Conservation (phyloP, 2,888 invertebrate species). For the Ariolimax columbianus region DNA sequence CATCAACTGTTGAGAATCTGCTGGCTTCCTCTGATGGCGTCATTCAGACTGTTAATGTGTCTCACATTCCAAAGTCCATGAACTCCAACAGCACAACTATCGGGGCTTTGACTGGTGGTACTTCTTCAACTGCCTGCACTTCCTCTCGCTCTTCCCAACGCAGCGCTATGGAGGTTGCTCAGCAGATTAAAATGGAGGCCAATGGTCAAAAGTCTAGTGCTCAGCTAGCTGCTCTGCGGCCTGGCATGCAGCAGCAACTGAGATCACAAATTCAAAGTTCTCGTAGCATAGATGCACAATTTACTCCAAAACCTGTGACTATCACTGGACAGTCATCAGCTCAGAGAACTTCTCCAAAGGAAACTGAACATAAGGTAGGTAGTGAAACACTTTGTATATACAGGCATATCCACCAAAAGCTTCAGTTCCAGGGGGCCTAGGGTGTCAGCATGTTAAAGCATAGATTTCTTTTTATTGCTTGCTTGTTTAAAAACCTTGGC, state of each 20-base stretch:
- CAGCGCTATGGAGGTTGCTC: constrained; percentile 52
- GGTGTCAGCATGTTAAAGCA: too few species aligned
- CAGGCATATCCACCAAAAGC: too few species aligned
- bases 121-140: constrained; percentile 1
- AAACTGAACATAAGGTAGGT: constrained; percentile 38
- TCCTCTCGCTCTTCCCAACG: constrained; percentile 38
- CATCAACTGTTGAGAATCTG: constrained; percentile 40
- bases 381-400: too few species aligned
- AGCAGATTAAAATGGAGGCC: constrained; percentile 52
- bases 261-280: constrained; percentile 48
- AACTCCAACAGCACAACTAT: constrained; percentile 23
- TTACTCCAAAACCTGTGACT: constrained; percentile 17
- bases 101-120: constrained; percentile 10
- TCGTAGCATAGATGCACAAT: constrained; percentile 50
- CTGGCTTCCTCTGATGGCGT: constrained; percentile 38
- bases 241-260: constrained; percentile 52
- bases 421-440: too few species aligned
- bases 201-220: constrained; percentile 51
- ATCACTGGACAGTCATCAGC: neutral
- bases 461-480: too few species aligned
- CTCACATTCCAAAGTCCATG: constrained; percentile 47
- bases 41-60: constrained; percentile 49
- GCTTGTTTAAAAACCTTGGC: too few species aligned
- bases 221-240: constrained; percentile 39
- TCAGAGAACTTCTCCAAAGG: constrained; percentile 18